Base-by-base conservation (phyloP, 2,797 vertebrate species). In the Pipistrellus pipistrellus region DNA sequence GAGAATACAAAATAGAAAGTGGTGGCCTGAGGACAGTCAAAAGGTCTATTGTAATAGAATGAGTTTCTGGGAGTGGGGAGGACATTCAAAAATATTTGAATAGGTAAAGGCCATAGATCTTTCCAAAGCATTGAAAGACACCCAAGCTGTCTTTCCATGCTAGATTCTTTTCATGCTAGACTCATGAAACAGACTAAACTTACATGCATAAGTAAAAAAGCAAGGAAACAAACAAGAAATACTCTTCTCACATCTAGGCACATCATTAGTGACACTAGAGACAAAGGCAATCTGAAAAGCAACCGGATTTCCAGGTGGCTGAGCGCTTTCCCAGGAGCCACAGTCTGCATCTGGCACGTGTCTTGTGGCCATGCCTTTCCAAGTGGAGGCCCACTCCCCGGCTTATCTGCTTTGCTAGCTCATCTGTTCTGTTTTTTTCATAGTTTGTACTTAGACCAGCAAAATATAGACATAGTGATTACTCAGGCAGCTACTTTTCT, bases 311-410 rank as follows among this genome's bases (percentile, higher is more conserved):
- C 44, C 46, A 27, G 71, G 73, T 18, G 69, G 53, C 23, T 44
- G 8, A 1, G 2, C 0, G 1, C 57, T 38, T 4, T 75, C n/a
- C 7, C 20, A 10, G 41, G 68, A 83, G 55, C 68, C 44, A 14
- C 4, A 27, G 69, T 4, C 4, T 4, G 15, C 44, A 18, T 64
- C 25, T 77, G n/a, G 53, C 12, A 13, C 9, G 0, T 13, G 48
- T 48, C 23, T 57, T 0, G 0, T 83, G 84, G 38, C 25, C 27
- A 14, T 21, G 13, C 25, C 2, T 55, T 7, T 13, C n/a, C 3
- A 8, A 41, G 23, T 14, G 23, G 32, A 62, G 5, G 4, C 30
- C n/a, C 57, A 8, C 6, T 0, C 48, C 46, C 1, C 30, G 66
- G 64, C 17, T 23, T 10, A 53, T 8, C n/a, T 66, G 1, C n/a